Evolutionary conservation across 92 coral and sea anemone genomes (phyloP), one percentile per base, ranked within the genome.

Genomic region (Montipora capitata): DNA sequence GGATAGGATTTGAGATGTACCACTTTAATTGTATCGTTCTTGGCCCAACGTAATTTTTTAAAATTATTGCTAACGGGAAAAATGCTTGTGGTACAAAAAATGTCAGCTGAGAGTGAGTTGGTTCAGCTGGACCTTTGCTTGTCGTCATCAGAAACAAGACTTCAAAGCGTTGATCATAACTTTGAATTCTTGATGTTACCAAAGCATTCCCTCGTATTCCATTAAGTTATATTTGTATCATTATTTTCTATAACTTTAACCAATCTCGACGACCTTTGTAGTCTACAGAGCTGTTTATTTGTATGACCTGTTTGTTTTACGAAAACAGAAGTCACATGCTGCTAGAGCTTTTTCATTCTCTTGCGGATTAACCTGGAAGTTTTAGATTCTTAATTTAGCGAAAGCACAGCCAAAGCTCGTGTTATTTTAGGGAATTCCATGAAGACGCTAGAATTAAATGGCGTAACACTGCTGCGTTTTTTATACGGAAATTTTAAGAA

Each of bases 271-370:
- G 51, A 68, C 61, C 48, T 49, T 39, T 41, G 52, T 40, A 7
- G 13, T 54, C 10, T 10, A 81, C 68, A 10, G 17, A 68, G 42
- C 40, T 64, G 74, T 64, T 67, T 44, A 35, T 79, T 64, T 64
- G 38, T 57, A 66, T 65, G 67, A 62, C 71, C 70, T 40, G 71
- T 61, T 78, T 59, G 82, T 78, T 59, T 16, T 61, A 58, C 27
- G 5, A 35, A 68, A 68, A 68, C 63, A 81, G 49, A 38, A 68
- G 10, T 68, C 1, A 49, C 40, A 69, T 56, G 7, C 74, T 68
- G 48, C 54, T 2, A 52, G 76, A 81, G 43, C 4, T 69, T 68
- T 40, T 40, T 52, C 12, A 52, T 65, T 64, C 62, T 27, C 12
- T 40, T 79, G 61, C 10, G 35, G 63, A 40, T 16, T 39, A 7